A percentile compares a stretch with the other conserved stretches of the same genome.
Conservation (phyloP, 2,888 invertebrate genomes). For the Morinoia aosen region DNA sequence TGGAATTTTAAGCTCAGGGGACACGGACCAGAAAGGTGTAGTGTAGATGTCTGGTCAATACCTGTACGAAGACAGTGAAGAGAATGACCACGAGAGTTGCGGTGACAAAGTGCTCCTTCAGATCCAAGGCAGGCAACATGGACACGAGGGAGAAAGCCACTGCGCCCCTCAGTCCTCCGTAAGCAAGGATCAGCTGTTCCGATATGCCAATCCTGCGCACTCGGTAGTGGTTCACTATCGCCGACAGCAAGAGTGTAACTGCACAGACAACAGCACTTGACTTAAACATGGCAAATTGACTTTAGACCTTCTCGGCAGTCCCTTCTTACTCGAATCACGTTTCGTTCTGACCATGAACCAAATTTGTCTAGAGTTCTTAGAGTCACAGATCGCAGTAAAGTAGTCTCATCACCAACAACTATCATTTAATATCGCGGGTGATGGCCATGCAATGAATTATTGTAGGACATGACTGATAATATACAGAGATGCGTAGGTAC, state of each 20-base stretch:
- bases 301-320: too few relatives aligned
- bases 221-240: conserved; percentile 72
- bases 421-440: too few relatives aligned
- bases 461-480: too few relatives aligned
- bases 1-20: too few relatives aligned
- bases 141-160: conserved; percentile 76
- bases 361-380: too few relatives aligned
- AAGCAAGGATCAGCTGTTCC: conserved; percentile 76
- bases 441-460: too few relatives aligned
- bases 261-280: conserved; percentile 65
- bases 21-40: too few relatives aligned
- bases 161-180: conserved; percentile 76
- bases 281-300: neutral
- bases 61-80: conserved; percentile 73
- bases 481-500: too few relatives aligned
- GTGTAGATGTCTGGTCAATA: conserved; percentile 53
- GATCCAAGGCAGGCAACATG: conserved; percentile 71
- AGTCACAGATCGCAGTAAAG: too few relatives aligned
- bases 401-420: too few relatives aligned
- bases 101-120: conserved; percentile 71
- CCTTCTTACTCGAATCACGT: too few relatives aligned
- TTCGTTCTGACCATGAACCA: too few relatives aligned
- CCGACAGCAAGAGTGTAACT: conserved; percentile 74
- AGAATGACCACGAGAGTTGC: conserved; percentile 73
- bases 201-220: conserved; percentile 72